These are phyloP conservation scores for Taenaris catops DNA, from an alignment of 2,888 invertebrate genomes.

Conservation along the genomic window DNA sequence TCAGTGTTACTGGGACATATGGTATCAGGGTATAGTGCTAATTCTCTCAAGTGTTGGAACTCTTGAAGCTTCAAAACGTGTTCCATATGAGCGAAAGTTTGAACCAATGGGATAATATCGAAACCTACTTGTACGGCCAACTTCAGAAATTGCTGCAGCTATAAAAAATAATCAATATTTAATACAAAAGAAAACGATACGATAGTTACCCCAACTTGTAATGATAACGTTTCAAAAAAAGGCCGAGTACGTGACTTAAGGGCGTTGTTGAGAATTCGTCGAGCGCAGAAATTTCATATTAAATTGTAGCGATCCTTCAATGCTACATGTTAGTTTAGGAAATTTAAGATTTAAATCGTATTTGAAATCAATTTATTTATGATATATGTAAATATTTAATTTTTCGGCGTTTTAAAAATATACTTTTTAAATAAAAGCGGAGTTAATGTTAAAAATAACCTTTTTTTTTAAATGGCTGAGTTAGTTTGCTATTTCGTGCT, in stretches of 20 bases:
- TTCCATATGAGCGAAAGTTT: slow-evolving; percentile 93
- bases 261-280: slow-evolving; percentile 9
- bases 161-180: slow-evolving; percentile 13
- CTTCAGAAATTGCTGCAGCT: slow-evolving; percentile 46
- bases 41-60: slow-evolving; percentile 84
- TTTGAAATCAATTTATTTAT: too few species aligned
- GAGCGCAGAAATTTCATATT: slow-evolving; percentile 7
- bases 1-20: slow-evolving; percentile 84
- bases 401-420: too few species aligned
- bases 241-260: slow-evolving; percentile 22
- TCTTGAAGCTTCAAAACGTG: slow-evolving; percentile 86
- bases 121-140: slow-evolving; percentile 78
- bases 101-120: slow-evolving; percentile 88
- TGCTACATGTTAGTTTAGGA: too few species aligned
- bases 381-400: too few species aligned
- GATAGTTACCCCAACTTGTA: too few species aligned
- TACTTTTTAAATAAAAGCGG: too few species aligned
- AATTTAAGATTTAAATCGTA: too few species aligned
- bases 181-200: too few species aligned
- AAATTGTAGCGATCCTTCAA: slow-evolving; percentile 2
- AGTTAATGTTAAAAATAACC: too few species aligned
- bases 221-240: too few species aligned
- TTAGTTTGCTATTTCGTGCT: too few species aligned
- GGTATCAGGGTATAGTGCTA: slow-evolving; percentile 77
- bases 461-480: too few species aligned